Evolutionary conservation across 2,113 vertebrate species (phyloP).

Genomic region (Notiomystis cincta): DNA sequence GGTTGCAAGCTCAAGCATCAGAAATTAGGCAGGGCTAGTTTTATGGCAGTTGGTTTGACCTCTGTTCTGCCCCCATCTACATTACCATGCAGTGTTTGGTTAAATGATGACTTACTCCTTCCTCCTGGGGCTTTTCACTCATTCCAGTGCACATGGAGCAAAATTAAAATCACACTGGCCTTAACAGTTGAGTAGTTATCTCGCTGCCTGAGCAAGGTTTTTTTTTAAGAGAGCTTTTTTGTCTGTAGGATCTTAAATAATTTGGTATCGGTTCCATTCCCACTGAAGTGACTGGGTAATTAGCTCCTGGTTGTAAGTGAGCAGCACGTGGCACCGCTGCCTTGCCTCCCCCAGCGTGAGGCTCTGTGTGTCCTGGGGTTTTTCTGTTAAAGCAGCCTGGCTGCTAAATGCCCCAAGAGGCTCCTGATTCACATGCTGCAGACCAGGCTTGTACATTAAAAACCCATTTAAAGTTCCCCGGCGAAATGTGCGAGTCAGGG

Average conservation of each 20-base stretch:
- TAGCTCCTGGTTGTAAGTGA: neutral
- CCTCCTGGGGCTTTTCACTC: constrained; percentile 31
- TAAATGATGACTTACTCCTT: constrained; percentile 5
- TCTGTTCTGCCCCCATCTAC: neutral
- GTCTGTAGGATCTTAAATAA: neutral
- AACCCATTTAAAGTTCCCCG: neutral
- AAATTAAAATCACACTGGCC: neutral
- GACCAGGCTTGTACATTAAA: neutral
- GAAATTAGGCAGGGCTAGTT: neutral
- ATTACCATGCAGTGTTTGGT: neutral
- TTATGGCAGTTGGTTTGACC: neutral
- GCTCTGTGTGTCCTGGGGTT: fast-evolving
- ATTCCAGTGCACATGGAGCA: neutral
- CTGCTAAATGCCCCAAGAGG: neutral
- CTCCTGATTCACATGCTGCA: neutral
- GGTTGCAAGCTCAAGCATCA: neutral
- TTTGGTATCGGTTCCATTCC: neutral
- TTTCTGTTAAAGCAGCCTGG: neutral
- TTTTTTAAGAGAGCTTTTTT: neutral
- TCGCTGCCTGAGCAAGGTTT: neutral
- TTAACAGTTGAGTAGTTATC: neutral
- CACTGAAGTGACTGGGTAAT: neutral
- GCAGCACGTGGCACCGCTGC: neutral
- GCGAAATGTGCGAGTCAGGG: neutral
- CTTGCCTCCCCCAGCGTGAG: fast-evolving